Conservation (phyloP, 2,888 invertebrate species). For the Yponomeuta cagnagella region DNA sequence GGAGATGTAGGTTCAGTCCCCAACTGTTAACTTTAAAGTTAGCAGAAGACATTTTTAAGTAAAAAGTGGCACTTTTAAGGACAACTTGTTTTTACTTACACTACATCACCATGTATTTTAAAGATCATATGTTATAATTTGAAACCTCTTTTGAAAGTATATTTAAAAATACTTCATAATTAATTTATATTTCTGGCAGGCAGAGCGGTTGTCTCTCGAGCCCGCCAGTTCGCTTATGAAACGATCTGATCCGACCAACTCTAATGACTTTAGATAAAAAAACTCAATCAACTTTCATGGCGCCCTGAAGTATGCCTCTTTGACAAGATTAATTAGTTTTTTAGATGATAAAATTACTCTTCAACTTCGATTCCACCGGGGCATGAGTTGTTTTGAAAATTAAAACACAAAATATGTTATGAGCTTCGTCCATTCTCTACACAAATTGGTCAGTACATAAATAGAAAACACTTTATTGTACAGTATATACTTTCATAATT, state of each 20-base stretch:
- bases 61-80: too few relatives aligned
- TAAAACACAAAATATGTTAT: background rate
- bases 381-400: background rate
- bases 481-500: too few relatives aligned
- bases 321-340: constrained; percentile 57
- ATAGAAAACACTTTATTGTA: too few relatives aligned
- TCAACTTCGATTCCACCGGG: constrained; percentile 13
- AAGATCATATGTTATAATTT: too few relatives aligned
- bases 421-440: background rate
- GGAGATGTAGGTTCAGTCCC: too few relatives aligned
- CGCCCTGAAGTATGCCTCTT: constrained; percentile 33
- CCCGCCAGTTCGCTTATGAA: constrained; percentile 3
- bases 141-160: too few relatives aligned
- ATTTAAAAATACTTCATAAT: background rate
- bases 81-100: too few relatives aligned
- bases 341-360: constrained; percentile 24
- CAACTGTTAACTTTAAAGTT: too few relatives aligned
- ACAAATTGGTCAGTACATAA: background rate
- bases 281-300: constrained; percentile 44
- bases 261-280: constrained; percentile 37
- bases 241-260: constrained; percentile 30
- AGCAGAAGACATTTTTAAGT: too few relatives aligned
- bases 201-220: background rate
- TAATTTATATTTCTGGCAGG: background rate
- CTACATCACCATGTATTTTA: too few relatives aligned